Base-by-base conservation (phyloP, 2,888 invertebrate species). In the Julus scanicus region DNA sequence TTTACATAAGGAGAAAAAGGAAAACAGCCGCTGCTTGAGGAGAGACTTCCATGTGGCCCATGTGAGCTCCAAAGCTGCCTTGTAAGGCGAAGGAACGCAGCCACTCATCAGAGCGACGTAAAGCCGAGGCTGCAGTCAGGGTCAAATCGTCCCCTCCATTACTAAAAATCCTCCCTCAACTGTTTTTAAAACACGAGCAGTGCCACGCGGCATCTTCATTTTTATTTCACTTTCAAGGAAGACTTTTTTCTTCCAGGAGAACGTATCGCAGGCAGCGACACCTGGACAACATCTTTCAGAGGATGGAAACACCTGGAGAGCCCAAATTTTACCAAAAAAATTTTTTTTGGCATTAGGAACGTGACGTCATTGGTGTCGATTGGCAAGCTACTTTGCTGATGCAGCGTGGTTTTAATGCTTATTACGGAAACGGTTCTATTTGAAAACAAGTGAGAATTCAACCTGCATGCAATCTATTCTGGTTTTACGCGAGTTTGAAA, bases 11-110 rank as follows among this genome's bases (percentile, higher is more conserved):
- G 84, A 84, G 39, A 37, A 84, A 84, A 84, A 84, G 84, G 44
- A 84, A 84, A 84, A 84, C 84, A 84, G 44, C 40, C 39, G 84
- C 39, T 84, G 40, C 37, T 20, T 13, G n/a, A n/a, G 84, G 37
- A 57, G 57, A 17, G 15, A 57, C 57, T 17, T 57, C 39, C 84
- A 84, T 84, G 84, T 84, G 84, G 84, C 84, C 84, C 37, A 63
- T 20, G n/a, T 39, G 37, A 39, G 39, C 44, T n/a, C 20, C 20
- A 39, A 37, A 84, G 5, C 39, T 84, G 84, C 84, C 84, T 84
- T 84, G 84, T 84, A 84, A 84, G 84, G 84, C 84, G 84, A 84
- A 84, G 84, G 84, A 84, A 84, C 84, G 84, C 84, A 84, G 84
- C 84, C 84, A 84, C 84, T 84, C 84, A 84, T 9, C 80, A 40